phyloP scores from a whole-genome alignment of 2,888 invertebrate genomes.

The Plagiodera versicolora region DNA sequence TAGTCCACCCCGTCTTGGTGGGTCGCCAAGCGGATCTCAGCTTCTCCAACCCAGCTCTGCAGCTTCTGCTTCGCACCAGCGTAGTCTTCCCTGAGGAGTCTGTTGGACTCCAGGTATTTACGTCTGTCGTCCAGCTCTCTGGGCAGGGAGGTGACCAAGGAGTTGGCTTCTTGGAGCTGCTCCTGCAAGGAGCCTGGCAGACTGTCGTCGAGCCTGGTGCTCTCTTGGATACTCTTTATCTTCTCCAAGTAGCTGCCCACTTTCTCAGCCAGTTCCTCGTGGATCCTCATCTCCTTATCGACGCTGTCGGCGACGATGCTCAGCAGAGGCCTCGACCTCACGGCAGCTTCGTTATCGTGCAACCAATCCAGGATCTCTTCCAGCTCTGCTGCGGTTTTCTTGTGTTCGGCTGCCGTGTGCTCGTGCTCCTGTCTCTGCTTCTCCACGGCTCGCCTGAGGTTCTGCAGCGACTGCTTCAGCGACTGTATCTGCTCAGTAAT shows the following conservation, averaged over 20 bases:
- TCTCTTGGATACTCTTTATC: conserved; percentile 66
- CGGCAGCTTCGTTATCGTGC: conserved; percentile 77
- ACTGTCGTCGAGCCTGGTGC: conserved; percentile 73
- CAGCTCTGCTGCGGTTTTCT: conserved; percentile 80
- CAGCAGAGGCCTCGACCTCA: conserved; percentile 80
- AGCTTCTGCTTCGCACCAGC: conserved; percentile 75
- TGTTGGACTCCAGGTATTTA: conserved; percentile 78
- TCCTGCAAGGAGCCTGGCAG: conserved; percentile 80
- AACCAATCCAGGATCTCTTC: conserved; percentile 82
- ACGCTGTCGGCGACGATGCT: conserved; percentile 79
- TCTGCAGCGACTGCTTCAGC: conserved; percentile 80
- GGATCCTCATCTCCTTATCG: conserved; percentile 77
- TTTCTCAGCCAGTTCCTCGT: conserved; percentile 67
- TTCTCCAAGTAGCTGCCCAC: conserved; percentile 69
- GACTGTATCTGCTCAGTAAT: conserved; percentile 87
- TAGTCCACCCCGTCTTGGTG: conserved; percentile 87
- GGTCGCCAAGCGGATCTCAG: conserved; percentile 73
- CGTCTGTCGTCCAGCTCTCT: conserved; percentile 79
- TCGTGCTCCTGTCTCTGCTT: conserved; percentile 86
- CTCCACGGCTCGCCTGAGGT: conserved; percentile 79
- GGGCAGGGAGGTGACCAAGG: conserved; percentile 75
- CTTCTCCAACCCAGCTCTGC: conserved; percentile 81
- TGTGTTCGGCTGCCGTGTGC: conserved; percentile 83
- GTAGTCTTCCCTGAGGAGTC: conserved; percentile 75
- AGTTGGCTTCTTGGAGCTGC: conserved; percentile 82